Percentiles rank a stretch among this genome's conserved stretches.
phyloP scores from a whole-genome alignment of 2,888 invertebrate genomes.

The Stictocephala bisonia region DNA sequence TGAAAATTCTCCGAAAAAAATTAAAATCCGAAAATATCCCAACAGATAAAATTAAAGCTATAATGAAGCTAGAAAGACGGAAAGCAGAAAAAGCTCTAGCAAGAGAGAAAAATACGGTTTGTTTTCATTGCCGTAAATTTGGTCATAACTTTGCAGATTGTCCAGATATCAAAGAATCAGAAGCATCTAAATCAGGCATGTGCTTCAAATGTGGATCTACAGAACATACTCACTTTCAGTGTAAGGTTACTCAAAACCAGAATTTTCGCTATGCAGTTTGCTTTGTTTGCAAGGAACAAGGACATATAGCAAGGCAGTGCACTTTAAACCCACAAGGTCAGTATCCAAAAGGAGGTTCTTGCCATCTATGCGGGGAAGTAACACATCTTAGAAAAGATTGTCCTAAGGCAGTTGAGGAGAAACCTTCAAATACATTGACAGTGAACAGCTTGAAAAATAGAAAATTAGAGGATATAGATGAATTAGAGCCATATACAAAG shows the following conservation, averaged over 20 bases:
- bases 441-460: slow-evolving; percentile 65
- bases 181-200: slow-evolving; percentile 71
- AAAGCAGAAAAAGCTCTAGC: slow-evolving; percentile 78
- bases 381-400: slow-evolving; percentile 87
- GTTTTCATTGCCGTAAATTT: slow-evolving; percentile 82
- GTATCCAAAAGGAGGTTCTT: slow-evolving; percentile 87
- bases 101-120: slow-evolving; percentile 73
- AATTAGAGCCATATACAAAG: no score
- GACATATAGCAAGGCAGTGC: slow-evolving; percentile 89
- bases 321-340: slow-evolving; percentile 88
- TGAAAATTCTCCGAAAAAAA: slow-evolving; percentile 71
- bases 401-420: slow-evolving; percentile 70
- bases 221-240: slow-evolving; percentile 82
- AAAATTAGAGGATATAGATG: slow-evolving; percentile 65
- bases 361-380: slow-evolving; percentile 85
- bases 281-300: slow-evolving; percentile 88
- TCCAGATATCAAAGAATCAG: slow-evolving; percentile 71
- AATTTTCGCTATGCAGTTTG: slow-evolving; percentile 86
- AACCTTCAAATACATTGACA: slow-evolving; percentile 66
- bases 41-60: slow-evolving; percentile 73
- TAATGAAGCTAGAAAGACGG: slow-evolving; percentile 76
- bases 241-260: slow-evolving; percentile 74
- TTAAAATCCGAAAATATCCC: slow-evolving; percentile 74
- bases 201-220: slow-evolving; percentile 93
- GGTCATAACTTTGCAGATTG: slow-evolving; percentile 87